Evolutionary conservation across 2,797 vertebrate species (phyloP).

Genomic region (Dendrocincla tyrannina): DNA sequence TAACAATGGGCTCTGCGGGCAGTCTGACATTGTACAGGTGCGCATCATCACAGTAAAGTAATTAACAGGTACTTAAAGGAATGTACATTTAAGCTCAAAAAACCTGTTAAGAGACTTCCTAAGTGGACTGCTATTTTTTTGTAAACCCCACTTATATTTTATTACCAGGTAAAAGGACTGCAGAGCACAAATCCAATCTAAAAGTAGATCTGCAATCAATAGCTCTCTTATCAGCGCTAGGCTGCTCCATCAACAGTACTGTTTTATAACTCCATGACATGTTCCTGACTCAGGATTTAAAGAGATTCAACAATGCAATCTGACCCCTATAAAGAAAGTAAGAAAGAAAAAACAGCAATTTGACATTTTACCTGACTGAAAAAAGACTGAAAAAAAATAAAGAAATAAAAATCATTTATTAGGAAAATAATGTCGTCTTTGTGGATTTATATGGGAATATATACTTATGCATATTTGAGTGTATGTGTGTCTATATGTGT

Average conservation of each 20-base stretch:
- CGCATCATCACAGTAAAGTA: constrained; percentile 68
- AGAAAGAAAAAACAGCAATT: not conserved
- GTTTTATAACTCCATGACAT: constrained; percentile 43
- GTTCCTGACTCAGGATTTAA: constrained; percentile 36
- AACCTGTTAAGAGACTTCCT: constrained; percentile 73
- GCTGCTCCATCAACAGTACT: constrained; percentile 23
- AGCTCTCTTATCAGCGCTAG: constrained; percentile 19
- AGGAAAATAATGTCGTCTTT: not conserved
- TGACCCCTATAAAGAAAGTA: constrained; percentile 15
- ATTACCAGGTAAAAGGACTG: constrained; percentile 57
- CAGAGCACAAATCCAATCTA: constrained; percentile 62
- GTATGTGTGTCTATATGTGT: not conserved
- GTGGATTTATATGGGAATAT: not conserved
- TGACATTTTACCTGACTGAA: not conserved
- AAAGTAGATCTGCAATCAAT: constrained; percentile 64
- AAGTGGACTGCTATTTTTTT: constrained; percentile 58
- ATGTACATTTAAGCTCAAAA: constrained; percentile 70
- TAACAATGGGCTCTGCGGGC: constrained; percentile 64
- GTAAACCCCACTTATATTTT: constrained; percentile 65
- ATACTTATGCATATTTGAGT: not conserved
- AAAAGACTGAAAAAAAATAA: not conserved
- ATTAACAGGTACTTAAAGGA: constrained; percentile 74
- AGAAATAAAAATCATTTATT: not conserved
- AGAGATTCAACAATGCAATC: not conserved
- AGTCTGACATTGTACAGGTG: constrained; percentile 72